These are phyloP conservation scores for Penaeus indicus DNA, from an alignment of 1,140 invertebrate genomes.

Conservation along the genomic window DNA sequence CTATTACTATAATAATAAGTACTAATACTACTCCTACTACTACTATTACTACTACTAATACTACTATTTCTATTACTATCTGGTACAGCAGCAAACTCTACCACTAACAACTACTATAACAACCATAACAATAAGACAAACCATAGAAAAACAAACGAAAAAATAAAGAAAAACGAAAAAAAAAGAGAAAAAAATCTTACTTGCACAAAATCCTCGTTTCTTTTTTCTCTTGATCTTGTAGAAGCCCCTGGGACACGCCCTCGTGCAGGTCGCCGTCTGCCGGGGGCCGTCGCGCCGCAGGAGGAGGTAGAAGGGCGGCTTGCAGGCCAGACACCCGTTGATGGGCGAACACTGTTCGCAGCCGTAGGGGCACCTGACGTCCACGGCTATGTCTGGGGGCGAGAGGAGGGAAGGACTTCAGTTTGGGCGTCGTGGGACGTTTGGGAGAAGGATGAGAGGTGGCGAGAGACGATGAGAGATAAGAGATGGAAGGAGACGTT, in stretches of 20 bases:
- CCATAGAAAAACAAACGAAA: no score
- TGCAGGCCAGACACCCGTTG: conserved; percentile 56
- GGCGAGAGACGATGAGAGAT: neutral
- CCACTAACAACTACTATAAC: no score
- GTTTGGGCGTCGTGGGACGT: neutral
- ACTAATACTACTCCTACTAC: no score
- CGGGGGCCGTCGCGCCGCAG: conserved; percentile 26
- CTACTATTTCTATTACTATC: no score
- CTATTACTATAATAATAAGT: no score
- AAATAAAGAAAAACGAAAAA: no score
- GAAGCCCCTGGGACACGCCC: conserved; percentile 44
- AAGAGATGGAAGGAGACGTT: no score
- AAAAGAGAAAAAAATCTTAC: conserved; percentile 38
- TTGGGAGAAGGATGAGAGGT: neutral
- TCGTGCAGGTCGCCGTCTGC: conserved; percentile 48
- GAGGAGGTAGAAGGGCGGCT: conserved; percentile 49
- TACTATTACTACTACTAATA: no score
- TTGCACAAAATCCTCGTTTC: conserved; percentile 51
- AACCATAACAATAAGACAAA: no score
- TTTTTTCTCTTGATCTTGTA: conserved; percentile 39
- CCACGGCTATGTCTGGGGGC: conserved; percentile 6
- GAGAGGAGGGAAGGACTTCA: neutral
- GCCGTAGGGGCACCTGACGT: conserved; percentile 44
- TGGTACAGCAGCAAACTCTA: no score
- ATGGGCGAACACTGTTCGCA: conserved; percentile 38